Evolutionary conservation across 1,140 invertebrate genomes (phyloP).

Genomic region (Drosophila nikananu): DNA sequence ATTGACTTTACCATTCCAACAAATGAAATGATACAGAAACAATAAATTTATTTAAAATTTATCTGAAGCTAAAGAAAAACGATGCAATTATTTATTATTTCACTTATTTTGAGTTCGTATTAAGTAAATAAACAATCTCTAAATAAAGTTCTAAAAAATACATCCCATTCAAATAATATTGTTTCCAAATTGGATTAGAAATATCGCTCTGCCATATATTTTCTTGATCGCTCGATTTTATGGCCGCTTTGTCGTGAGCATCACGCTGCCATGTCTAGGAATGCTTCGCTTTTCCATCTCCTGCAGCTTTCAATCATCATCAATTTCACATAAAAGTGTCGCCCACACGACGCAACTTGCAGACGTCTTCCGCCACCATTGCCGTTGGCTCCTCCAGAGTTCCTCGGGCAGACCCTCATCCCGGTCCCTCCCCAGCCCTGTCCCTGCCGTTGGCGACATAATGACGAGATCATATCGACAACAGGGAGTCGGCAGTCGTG

Average conservation of each 20-base stretch:
- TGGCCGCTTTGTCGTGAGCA: conserved; percentile 28
- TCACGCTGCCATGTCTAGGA: conserved; percentile 34
- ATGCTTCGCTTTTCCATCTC: conserved; percentile 23
- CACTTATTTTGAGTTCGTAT: background rate
- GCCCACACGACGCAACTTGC: conserved; percentile 68
- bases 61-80: background rate
- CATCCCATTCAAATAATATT: background rate
- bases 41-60: too few species aligned
- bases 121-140: background rate
- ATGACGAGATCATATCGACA: conserved; percentile 78
- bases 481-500: conserved; percentile 57
- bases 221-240: conserved; percentile 9
- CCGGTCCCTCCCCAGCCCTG: background rate
- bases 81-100: too few species aligned
- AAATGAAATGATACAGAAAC: too few species aligned
- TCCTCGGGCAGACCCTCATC: background rate
- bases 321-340: conserved; percentile 85
- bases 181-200: conserved; percentile 2
- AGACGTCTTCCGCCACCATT: conserved; percentile 36
- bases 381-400: background rate
- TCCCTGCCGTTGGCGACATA: conserved; percentile 49
- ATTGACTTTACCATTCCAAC: too few species aligned
- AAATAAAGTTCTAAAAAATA: background rate
- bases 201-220: background rate
- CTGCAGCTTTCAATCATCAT: conserved; percentile 84